These are phyloP conservation scores for Octonoba sinensis DNA, from an alignment of 2,888 invertebrate genomes.

Conservation along the genomic window DNA sequence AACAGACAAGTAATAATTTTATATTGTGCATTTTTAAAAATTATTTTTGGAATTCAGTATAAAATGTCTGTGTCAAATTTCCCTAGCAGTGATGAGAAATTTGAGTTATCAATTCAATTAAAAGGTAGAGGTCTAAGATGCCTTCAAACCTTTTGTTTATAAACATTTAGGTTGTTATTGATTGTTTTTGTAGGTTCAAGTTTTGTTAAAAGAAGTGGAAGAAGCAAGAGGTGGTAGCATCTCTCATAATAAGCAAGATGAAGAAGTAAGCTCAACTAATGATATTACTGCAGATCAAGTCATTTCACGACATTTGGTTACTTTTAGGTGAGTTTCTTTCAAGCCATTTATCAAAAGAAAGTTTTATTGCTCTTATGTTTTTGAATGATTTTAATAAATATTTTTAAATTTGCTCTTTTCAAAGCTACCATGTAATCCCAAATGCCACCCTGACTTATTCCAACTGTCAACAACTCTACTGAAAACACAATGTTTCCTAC, in stretches of 20 bases:
- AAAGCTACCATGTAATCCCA: too few relatives aligned
- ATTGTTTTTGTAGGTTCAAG: conserved; percentile 74
- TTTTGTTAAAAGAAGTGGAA: conserved; percentile 86
- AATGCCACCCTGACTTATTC: too few relatives aligned
- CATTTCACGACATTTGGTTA: conserved; percentile 87
- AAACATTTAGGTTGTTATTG: background rate
- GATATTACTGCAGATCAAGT: conserved; percentile 70
- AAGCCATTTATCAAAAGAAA: too few relatives aligned
- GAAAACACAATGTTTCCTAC: too few relatives aligned
- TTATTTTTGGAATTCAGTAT: too few relatives aligned
- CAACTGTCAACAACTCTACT: too few relatives aligned
- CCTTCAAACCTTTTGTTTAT: background rate
- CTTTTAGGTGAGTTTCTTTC: conserved; percentile 75
- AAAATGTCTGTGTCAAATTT: background rate
- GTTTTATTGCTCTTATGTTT: too few relatives aligned
- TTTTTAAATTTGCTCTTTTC: too few relatives aligned
- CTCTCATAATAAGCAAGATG: conserved; percentile 64
- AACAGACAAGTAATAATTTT: conserved; percentile 80
- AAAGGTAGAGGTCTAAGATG: background rate
- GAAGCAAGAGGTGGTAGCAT: conserved; percentile 79
- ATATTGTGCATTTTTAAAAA: background rate
- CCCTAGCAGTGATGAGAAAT: too few relatives aligned
- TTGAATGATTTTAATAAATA: too few relatives aligned
- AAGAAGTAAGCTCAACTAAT: conserved; percentile 68
- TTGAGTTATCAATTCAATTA: too few relatives aligned